Base-by-base conservation (phyloP, 2,113 vertebrate genomes). In the Macquaria australasica region DNA sequence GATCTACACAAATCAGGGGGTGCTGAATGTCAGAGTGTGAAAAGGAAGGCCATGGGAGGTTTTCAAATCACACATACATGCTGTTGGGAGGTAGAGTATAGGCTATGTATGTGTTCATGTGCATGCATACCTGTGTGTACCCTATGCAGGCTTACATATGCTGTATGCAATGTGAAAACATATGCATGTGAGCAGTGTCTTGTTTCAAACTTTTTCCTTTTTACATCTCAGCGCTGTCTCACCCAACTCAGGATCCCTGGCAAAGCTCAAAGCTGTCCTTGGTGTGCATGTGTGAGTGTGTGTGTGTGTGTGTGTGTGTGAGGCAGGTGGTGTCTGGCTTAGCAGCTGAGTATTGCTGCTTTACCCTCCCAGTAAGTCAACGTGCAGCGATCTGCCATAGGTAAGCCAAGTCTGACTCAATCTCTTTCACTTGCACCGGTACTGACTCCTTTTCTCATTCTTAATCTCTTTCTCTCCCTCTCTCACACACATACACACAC, bases 401-500 rank as follows among this genome's bases (percentile, higher is more conserved):
- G 84, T 90, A 89, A 91, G 80, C 86, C 87, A 82, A 50, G 81
- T 85, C 83, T 88, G 85, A 88, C 88, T 89, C 79, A 83, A 73
- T 85, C 53, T 81, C 62, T 78, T 71, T 88, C 76, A 84, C 71
- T 90, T 80, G 58, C 87, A 73, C 48, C n/a, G 10, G 15, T 55
- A 64, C 67, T 21, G 28, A 79, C 76, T 81, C 68, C 75, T 53
- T 86, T 89, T 87, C 41, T 81, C 63, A 58, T 69, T 80, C 77
- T 67, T 87, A 89, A 83, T 84, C 60, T 87, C 56, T 70, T 15
- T 73, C 70, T 69, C 16, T 2, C 55, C 1, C 60, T 18, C 66
- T 8, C 74, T 21, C 34, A 18, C 34, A 18, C 34, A 20, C 23
- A 14, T 18, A 11, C 45, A 59, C 12, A 51, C n/a, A 1, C 0